These are phyloP conservation scores for Cetonia aurata DNA, from an alignment of 2,888 invertebrate species.

Conservation along the genomic window DNA sequence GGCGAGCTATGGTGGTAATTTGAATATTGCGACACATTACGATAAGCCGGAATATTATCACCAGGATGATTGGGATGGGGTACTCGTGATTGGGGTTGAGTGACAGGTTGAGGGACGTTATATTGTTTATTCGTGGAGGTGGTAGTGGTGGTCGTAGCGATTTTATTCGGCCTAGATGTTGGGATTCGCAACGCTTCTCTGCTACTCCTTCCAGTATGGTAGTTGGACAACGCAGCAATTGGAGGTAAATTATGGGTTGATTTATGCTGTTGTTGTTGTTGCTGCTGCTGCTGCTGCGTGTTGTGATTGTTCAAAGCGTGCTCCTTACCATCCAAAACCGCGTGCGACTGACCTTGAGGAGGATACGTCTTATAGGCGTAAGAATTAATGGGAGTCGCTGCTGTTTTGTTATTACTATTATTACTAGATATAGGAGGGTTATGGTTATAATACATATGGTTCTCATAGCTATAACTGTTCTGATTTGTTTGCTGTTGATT, in stretches of 20 bases:
- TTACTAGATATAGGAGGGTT: slow-evolving; percentile 18
- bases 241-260: slow-evolving; percentile 70
- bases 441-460: slow-evolving; percentile 44
- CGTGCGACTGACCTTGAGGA: slow-evolving; percentile 9
- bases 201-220: slow-evolving; percentile 65
- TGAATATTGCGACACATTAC: slow-evolving; percentile 30
- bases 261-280: slow-evolving; percentile 53
- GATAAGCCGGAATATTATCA: slow-evolving; percentile 36
- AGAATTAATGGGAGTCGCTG: slow-evolving; percentile 21
- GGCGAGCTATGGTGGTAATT: slow-evolving; percentile 25
- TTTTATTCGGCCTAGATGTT: slow-evolving; percentile 32
- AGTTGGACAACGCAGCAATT: slow-evolving; percentile 68
- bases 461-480: slow-evolving; percentile 39
- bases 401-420: slow-evolving; percentile 12
- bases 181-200: slow-evolving; percentile 8
- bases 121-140: slow-evolving; percentile 46
- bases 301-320: slow-evolving; percentile 19
- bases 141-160: slow-evolving; percentile 45
- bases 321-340: slow-evolving; percentile 10
- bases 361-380: slow-evolving; percentile 37
- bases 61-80: slow-evolving; percentile 46
- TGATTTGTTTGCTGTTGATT: slow-evolving; percentile 51
- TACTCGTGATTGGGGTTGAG: slow-evolving; percentile 47
- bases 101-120: slow-evolving; percentile 33
- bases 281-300: slow-evolving; percentile 37